Evolutionary conservation across 2,113 vertebrate species (phyloP).

Genomic region (Cavia porcellus): DNA sequence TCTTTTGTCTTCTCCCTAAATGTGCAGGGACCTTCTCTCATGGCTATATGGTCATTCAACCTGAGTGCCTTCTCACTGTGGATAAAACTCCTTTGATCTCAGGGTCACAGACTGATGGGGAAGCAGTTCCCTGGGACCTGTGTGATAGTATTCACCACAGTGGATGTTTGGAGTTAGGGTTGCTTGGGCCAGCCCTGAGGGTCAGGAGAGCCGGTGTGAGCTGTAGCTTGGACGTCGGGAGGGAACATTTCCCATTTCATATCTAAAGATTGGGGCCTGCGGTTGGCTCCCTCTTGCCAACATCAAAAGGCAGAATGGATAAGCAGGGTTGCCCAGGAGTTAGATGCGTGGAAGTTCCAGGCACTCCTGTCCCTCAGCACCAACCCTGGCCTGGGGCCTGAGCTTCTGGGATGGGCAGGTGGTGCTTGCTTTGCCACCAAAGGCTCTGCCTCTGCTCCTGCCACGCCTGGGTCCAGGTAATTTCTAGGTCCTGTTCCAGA

Average conservation of each 20-base stretch:
- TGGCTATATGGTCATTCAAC: rapidly evolving
- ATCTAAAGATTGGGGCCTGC: neutral
- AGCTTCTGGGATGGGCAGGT: neutral
- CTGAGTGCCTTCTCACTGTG: neutral
- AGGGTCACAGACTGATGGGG: neutral
- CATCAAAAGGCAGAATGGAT: neutral
- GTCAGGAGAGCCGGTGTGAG: neutral
- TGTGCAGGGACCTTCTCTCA: rapidly evolving
- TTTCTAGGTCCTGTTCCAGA: neutral
- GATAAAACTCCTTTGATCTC: neutral
- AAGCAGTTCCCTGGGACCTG: neutral
- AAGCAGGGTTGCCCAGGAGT: neutral
- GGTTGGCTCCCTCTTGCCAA: rapidly evolving
- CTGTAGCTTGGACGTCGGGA: rapidly evolving
- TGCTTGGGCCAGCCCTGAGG: rapidly evolving
- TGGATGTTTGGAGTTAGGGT: neutral
- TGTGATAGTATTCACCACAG: rapidly evolving
- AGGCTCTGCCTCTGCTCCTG: neutral
- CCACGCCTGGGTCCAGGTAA: rapidly evolving
- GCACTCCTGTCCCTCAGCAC: too few species aligned
- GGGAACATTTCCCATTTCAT: neutral
- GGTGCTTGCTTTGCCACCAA: neutral
- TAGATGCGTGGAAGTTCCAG: rapidly evolving
- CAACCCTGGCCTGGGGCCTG: neutral
- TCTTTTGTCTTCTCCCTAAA: neutral